These are phyloP conservation scores for Scaptomyza montana DNA, from an alignment of 1,140 invertebrate genomes.

Conservation along the genomic window DNA sequence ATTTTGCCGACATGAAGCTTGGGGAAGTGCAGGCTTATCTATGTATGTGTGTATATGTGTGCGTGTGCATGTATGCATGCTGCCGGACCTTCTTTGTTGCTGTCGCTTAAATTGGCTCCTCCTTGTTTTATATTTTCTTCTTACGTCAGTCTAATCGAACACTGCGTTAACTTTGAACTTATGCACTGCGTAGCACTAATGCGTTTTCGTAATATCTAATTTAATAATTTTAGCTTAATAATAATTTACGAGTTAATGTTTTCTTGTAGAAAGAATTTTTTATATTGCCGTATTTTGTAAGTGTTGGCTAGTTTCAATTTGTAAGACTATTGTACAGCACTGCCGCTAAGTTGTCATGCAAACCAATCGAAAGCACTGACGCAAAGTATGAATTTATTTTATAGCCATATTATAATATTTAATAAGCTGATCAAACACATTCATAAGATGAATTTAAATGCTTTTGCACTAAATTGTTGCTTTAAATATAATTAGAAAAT, in stretches of 20 bases:
- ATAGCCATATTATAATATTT: too few species aligned
- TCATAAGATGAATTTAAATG: too few species aligned
- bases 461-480: too few species aligned
- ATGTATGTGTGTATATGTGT: conserved; percentile 22
- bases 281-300: conserved; percentile 50
- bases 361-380: conserved; percentile 7
- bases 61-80: conserved; percentile 30
- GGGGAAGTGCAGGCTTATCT: conserved; percentile 42
- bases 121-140: conserved; percentile 65
- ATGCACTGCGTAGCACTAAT: conserved; percentile 9
- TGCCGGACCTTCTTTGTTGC: conserved; percentile 74
- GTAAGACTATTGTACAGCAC: conserved; percentile 17
- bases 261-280: conserved; percentile 51
- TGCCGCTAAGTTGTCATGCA: conserved; percentile 6
- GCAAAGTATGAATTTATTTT: too few species aligned
- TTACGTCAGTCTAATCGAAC: conserved; percentile 46
- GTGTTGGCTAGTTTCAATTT: conserved; percentile 35
- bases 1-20: conserved; percentile 15
- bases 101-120: conserved; percentile 67
- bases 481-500: background rate
- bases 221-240: conserved; percentile 26
- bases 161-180: conserved; percentile 20
- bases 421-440: too few species aligned
- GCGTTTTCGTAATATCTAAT: conserved; percentile 11
- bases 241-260: conserved; percentile 41